These are phyloP conservation scores for Tribolium freemani DNA, from an alignment of 2,888 invertebrate species.

Conservation along the genomic window DNA sequence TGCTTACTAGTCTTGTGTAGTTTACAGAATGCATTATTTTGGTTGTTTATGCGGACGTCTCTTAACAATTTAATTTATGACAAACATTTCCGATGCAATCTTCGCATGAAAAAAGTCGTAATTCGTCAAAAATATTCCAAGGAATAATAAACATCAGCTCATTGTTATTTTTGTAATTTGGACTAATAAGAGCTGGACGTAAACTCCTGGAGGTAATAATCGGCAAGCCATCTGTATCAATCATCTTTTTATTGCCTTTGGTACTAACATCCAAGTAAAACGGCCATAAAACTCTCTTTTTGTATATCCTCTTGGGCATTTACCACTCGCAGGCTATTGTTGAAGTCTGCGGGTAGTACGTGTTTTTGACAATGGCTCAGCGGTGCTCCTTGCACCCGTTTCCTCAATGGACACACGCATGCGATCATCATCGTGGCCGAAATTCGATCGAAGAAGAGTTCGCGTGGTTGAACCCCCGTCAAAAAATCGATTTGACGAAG, in stretches of 20 bases:
- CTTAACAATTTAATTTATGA: constrained; percentile 32
- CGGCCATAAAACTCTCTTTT: constrained; percentile 24
- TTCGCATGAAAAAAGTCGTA: constrained; percentile 26
- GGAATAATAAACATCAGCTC: constrained; percentile 10
- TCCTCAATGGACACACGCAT: constrained; percentile 18
- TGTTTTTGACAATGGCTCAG: constrained; percentile 47
- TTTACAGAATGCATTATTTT: constrained; percentile 1
- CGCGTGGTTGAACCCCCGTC: constrained; percentile 12
- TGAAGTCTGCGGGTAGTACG: constrained; percentile 48
- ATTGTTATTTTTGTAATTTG: neutral
- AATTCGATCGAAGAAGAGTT: neutral
- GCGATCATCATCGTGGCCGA: neutral
- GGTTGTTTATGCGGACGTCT: constrained; percentile 13
- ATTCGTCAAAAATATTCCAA: constrained; percentile 13
- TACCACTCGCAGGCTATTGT: constrained; percentile 36
- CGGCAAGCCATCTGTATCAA: constrained; percentile 11
- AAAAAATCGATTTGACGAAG: neutral
- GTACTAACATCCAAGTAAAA: constrained; percentile 20
- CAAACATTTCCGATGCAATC: constrained; percentile 34
- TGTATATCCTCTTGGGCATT: constrained; percentile 6
- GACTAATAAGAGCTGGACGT: neutral
- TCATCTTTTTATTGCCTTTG: constrained; percentile 29
- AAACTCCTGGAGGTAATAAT: constrained; percentile 22
- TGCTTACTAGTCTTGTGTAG: constrained; percentile 19
- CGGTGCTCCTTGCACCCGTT: constrained; percentile 48